Evolutionary conservation across 37 sponge, comb jelly and placozoan genomes (phyloP), one percentile per base, ranked within the genome.

Genomic region (Ephydatia muelleri): DNA sequence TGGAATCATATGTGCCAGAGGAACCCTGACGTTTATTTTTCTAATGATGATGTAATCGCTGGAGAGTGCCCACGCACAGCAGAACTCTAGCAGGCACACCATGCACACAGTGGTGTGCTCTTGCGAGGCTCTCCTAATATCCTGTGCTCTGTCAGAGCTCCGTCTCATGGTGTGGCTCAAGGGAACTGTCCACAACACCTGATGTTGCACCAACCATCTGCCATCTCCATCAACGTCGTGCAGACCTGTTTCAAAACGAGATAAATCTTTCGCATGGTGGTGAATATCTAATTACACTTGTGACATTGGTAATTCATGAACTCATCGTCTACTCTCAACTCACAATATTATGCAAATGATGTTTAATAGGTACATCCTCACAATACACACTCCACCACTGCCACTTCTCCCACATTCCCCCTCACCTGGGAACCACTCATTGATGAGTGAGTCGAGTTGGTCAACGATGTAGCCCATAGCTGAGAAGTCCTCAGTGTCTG

Each of bases 341-440:
- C n/a, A n/a, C n/a, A n/a, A n/a, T n/a, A n/a, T n/a, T n/a, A n/a
- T n/a, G n/a, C n/a, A n/a, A n/a, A n/a, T n/a, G n/a, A n/a, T n/a
- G n/a, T n/a, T n/a, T n/a, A n/a, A n/a, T n/a, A n/a, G n/a, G n/a
- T n/a, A n/a, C n/a, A n/a, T n/a, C n/a, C n/a, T n/a, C n/a, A n/a
- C n/a, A n/a, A n/a, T n/a, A n/a, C n/a, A n/a, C n/a, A n/a, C n/a
- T n/a, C n/a, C n/a, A n/a, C n/a, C n/a, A n/a, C n/a, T n/a, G n/a
- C n/a, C n/a, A n/a, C n/a, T n/a, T n/a, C n/a, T n/a, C n/a, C n/a
- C n/a, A n/a, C n/a, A n/a, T n/a, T n/a, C n/a, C n/a, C n/a, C n/a
- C 92, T 85, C 33, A 95, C 97, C 97, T 82, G 97, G 97, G 73
- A 97, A 97, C 97, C 97, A 97, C 88, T 97, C 97, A 68, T 97